A percentile compares a stretch with the other conserved stretches of the same genome.
Evolutionary conservation across 2,113 vertebrate species (phyloP).

Genomic region (Phylloscopus trochiloides): DNA sequence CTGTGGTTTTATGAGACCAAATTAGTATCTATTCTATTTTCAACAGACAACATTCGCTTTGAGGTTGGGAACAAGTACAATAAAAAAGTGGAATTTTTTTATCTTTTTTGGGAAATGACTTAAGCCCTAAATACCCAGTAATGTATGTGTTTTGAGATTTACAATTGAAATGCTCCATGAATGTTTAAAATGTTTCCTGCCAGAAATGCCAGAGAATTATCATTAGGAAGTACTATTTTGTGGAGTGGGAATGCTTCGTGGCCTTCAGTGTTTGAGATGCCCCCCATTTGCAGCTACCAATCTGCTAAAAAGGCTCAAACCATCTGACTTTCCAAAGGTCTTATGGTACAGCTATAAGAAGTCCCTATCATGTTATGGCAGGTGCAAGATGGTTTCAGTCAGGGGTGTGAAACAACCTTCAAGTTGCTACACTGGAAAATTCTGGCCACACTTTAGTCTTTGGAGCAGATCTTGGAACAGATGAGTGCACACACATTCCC

Average conservation of each 20-base stretch:
- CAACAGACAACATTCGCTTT: background rate
- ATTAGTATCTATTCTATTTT: conserved; percentile 43
- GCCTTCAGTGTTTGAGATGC: background rate
- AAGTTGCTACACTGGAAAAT: background rate
- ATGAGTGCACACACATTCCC: background rate
- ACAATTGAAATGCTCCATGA: background rate
- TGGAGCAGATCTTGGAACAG: background rate
- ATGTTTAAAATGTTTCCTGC: background rate
- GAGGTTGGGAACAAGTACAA: background rate
- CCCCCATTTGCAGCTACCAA: background rate
- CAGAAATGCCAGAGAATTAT: background rate
- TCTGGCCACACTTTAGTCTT: background rate
- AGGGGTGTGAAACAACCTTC: background rate
- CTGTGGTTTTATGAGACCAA: conserved; percentile 45
- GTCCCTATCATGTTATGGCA: background rate
- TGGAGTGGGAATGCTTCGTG: background rate
- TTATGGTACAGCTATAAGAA: background rate
- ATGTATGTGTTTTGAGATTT: background rate
- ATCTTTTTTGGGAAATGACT: background rate
- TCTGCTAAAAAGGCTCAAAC: background rate
- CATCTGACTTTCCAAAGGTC: background rate
- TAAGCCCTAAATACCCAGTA: background rate
- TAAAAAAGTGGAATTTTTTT: background rate
- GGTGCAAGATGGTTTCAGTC: background rate
- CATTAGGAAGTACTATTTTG: background rate